Percentiles rank a stretch among this genome's conserved stretches.
Conservation (phyloP, 2,888 invertebrate species). For the Clistopyga incitator region DNA sequence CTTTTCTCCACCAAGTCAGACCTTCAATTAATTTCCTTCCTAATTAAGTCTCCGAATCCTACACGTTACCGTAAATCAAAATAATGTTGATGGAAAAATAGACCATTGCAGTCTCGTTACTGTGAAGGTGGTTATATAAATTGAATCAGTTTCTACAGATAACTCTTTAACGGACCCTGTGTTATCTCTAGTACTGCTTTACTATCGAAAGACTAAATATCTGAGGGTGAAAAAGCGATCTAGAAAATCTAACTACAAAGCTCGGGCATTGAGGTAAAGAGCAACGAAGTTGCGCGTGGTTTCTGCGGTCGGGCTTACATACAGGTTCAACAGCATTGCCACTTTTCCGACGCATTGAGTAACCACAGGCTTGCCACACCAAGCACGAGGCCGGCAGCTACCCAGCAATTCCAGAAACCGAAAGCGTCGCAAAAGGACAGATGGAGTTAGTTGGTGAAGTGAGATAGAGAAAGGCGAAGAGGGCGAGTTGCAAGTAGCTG, state of each 20-base stretch:
- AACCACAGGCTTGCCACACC: constrained; percentile 28
- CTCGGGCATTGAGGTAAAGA: constrained; percentile 14
- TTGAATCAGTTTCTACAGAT: neutral
- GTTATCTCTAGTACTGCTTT: neutral
- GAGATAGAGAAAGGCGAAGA: constrained; percentile 1
- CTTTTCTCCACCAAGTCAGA: too few relatives aligned
- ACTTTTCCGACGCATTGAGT: constrained; percentile 71
- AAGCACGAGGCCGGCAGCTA: constrained; percentile 29
- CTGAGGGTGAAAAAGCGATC: neutral
- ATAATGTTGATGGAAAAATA: neutral
- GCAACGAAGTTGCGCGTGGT: constrained; percentile 11
- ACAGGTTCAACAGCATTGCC: constrained; percentile 53
- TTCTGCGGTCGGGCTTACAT: neutral
- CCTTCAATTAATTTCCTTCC: too few relatives aligned
- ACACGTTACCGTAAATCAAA: too few relatives aligned
- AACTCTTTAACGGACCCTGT: neutral
- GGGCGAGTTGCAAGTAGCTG: constrained; percentile 27
- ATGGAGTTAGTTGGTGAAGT: constrained; percentile 14
- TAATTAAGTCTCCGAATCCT: too few relatives aligned
- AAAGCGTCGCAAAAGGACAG: constrained; percentile 15
- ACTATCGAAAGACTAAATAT: neutral
- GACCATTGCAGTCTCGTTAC: neutral
- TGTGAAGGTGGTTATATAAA: neutral
- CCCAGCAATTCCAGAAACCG: constrained; percentile 32
- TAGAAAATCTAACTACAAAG: constrained; percentile 3